Evolutionary conservation across 2,888 invertebrate species (phyloP), one percentile per base, ranked within the genome.

Genomic region (Prosopocoilus inquinatus): DNA sequence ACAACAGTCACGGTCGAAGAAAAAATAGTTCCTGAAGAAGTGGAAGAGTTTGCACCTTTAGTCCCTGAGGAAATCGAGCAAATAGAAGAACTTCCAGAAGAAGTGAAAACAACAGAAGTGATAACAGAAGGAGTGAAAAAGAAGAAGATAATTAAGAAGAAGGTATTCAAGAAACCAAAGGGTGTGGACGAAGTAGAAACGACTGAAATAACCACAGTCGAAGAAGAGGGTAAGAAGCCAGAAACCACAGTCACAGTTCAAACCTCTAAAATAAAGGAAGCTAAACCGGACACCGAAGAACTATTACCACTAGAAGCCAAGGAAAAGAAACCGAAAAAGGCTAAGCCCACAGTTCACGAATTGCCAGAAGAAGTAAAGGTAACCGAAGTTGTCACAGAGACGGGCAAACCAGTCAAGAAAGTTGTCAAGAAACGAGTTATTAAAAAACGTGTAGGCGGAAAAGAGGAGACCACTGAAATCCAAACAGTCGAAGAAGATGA

Each of bases 141-240:
- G 64, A 73, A 63, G 50, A 38, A 44, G 57, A 58, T 45, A 46
- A 72, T 28, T 64, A 72, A 70, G 51, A 73, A 68, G 47, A 68
- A 72, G 13, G 59, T 64, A 0, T 66, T 74, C 16, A 69, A 69
- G 50, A 72, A 71, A 53, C 69, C 65, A 32, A 60, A 66, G 54
- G 75, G 72, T 13, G 69, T 65, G 4, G 69, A 70, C 53, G 73
- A 66, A 65, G 20, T 28, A 28, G 67, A 67, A 67, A 62, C 56
- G 66, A 79, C 80, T 64, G 79, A 81, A 77, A 78, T 79, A 70
- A 64, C 67, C 5, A 75, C 70, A 0, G 69, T 75, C 34, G 76
- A 78, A 62, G 78, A 78, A 61, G 76, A 76, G 52, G 76, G 78
- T 39, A 76, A 74, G 64, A 66, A 76, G 71, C 71, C 80, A 63